Percentiles rank a stretch among this genome's conserved stretches.
These are phyloP conservation scores for Volucella bombylans DNA, from an alignment of 2,888 invertebrate species.

Conservation along the genomic window DNA sequence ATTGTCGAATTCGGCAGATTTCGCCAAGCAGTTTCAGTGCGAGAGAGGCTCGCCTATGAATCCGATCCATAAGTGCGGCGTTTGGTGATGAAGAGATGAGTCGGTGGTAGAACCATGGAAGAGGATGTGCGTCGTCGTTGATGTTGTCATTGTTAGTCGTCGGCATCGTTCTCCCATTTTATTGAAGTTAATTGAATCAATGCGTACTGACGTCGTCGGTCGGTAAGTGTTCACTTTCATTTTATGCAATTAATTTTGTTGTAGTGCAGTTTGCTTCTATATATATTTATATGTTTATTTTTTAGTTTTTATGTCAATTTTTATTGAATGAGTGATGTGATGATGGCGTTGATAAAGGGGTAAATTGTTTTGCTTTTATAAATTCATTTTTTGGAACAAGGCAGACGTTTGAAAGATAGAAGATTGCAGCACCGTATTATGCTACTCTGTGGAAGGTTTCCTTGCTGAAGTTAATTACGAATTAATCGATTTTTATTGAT, in stretches of 20 bases:
- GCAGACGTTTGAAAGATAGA: constrained; percentile 1
- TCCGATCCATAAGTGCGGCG: constrained; percentile 89
- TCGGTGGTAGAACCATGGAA: constrained; percentile 1
- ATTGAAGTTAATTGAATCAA: constrained; percentile 70
- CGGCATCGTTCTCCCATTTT: constrained; percentile 50
- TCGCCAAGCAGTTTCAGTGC: constrained; percentile 88
- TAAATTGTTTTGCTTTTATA: constrained; percentile 10
- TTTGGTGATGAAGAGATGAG: constrained; percentile 86
- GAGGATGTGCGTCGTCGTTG: constrained; percentile 31
- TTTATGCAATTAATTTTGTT: constrained; percentile 63
- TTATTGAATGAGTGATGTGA: constrained; percentile 39
- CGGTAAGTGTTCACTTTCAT: constrained; percentile 69
- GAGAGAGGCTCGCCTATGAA: constrained; percentile 90
- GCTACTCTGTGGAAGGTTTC: not conserved
- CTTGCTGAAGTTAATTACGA: not conserved
- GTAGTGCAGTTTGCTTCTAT: constrained; percentile 35
- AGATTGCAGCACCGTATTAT: not conserved
- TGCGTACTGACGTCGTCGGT: constrained; percentile 62
- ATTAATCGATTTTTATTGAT: constrained; percentile 25
- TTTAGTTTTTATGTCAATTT: constrained; percentile 4
- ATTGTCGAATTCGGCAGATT: constrained; percentile 89
- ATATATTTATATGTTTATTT: not conserved
- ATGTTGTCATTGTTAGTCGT: constrained; percentile 18
- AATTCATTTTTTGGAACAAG: not conserved
- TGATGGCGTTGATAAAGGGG: constrained; percentile 7